These are phyloP conservation scores for Epizoanthus rinbou DNA, from an alignment of 92 coral and sea anemone species.

Conservation along the genomic window DNA sequence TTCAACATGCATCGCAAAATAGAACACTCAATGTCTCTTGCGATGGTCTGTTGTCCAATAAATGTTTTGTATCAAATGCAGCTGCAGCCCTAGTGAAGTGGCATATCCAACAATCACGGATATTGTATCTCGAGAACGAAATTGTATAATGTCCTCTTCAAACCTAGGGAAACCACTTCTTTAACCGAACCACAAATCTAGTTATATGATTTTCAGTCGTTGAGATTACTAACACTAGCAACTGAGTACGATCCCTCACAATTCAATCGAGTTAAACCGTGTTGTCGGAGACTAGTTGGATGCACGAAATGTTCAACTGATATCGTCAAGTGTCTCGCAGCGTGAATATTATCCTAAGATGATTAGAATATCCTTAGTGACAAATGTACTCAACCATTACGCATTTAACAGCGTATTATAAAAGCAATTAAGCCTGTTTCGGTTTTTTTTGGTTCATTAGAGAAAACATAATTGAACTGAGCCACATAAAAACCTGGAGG, in stretches of 20 bases:
- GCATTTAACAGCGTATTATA: neutral
- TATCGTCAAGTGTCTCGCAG: neutral
- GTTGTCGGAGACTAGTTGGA: neutral
- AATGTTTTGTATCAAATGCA: neutral
- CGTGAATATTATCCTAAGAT: neutral
- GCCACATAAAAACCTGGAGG: neutral
- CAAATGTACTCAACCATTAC: constrained; percentile 2
- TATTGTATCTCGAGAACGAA: neutral
- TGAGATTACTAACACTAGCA: no score
- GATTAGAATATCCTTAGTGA: neutral
- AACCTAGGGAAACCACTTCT: no score
- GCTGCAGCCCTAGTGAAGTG: neutral
- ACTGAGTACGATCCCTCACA: no score
- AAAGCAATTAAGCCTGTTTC: neutral
- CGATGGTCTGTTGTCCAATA: no score
- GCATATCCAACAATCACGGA: neutral
- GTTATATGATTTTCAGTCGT: no score
- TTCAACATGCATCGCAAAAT: neutral
- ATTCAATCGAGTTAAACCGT: no score
- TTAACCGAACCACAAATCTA: no score
- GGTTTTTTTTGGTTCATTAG: neutral
- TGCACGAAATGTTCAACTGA: neutral
- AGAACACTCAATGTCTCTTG: neutral
- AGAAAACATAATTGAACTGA: neutral
- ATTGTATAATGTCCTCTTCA: no score